These are phyloP conservation scores for Morus bassanus DNA, from an alignment of 2,797 vertebrate genomes.

Conservation along the genomic window DNA sequence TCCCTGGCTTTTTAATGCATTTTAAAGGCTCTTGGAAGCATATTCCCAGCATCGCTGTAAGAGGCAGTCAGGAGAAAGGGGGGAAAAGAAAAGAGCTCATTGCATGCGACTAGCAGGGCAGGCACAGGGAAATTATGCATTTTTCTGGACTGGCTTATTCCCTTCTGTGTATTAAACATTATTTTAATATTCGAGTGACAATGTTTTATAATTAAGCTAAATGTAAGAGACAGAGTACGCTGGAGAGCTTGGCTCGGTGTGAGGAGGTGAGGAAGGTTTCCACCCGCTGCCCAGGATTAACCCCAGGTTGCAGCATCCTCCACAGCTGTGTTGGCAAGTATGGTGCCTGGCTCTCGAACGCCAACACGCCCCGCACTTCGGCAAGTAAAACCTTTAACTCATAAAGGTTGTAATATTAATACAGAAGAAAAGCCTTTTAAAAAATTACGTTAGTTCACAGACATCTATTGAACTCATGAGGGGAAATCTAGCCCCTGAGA, in stretches of 20 bases:
- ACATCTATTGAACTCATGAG: conserved; percentile 79
- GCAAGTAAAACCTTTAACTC: conserved; percentile 68
- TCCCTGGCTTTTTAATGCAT: background rate
- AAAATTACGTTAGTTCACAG: conserved; percentile 78
- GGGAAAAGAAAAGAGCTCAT: conserved; percentile 15
- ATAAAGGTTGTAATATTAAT: conserved; percentile 72
- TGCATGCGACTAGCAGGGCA: conserved; percentile 68
- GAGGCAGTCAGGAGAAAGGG: conserved; percentile 19
- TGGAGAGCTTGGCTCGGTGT: conserved; percentile 62
- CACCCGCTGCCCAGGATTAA: background rate
- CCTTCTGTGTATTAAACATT: conserved; percentile 81
- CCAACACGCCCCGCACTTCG: fast-evolving
- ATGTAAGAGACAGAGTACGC: conserved; percentile 68
- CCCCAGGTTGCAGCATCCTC: background rate
- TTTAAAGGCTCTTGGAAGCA: conserved; percentile 4
- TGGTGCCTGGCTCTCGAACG: background rate
- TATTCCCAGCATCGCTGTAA: conserved; percentile 57
- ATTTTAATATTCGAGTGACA: conserved; percentile 81
- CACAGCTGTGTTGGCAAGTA: background rate
- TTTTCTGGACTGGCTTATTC: conserved; percentile 75
- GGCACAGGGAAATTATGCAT: conserved; percentile 74
- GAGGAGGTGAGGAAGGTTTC: conserved; percentile 61
- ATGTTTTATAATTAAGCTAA: conserved; percentile 82
- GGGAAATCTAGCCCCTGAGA: conserved; percentile 81
- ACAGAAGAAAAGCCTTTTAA: conserved; percentile 73